phyloP scores from a whole-genome alignment of 2,888 invertebrate species.

The Abrostola triplasia region DNA sequence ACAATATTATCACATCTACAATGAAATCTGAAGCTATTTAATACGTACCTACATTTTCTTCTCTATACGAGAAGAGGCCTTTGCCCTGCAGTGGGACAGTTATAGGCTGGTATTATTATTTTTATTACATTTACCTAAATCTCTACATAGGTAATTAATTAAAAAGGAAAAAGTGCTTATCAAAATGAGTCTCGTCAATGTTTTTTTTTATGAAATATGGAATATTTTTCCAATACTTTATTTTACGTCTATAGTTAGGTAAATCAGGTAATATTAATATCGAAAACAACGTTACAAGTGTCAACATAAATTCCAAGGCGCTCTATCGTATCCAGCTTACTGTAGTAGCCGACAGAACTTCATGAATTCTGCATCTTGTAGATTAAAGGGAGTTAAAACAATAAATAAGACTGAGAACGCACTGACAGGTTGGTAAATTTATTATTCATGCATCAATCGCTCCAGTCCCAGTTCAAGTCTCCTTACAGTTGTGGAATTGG shows the following conservation, averaged over 20 bases:
- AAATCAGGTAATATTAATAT: neutral
- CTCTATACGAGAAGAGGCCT: too few relatives aligned
- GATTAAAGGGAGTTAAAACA: constrained; percentile 28
- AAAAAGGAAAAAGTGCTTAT: too few relatives aligned
- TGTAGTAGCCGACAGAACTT: neutral
- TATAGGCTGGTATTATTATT: too few relatives aligned
- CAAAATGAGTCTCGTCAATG: too few relatives aligned
- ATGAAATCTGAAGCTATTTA: too few relatives aligned
- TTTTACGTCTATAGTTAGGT: neutral
- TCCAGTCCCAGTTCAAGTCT: constrained; percentile 38
- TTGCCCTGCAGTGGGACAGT: too few relatives aligned
- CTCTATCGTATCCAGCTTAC: neutral
- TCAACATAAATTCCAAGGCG: neutral
- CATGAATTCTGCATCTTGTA: constrained; percentile 9
- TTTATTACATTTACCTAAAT: too few relatives aligned
- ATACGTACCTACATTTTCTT: too few relatives aligned
- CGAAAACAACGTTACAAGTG: neutral
- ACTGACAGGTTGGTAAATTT: constrained; percentile 41
- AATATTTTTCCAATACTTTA: neutral
- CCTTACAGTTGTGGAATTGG: constrained; percentile 45
- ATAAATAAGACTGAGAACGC: constrained; percentile 34
- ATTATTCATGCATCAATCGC: constrained; percentile 43
- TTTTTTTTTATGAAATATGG: too few relatives aligned
- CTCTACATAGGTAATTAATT: too few relatives aligned
- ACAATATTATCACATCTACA: too few relatives aligned